Evolutionary conservation across 2,113 vertebrate genomes (phyloP), one percentile per base, ranked within the genome.

Genomic region (Menidia beryllina): DNA sequence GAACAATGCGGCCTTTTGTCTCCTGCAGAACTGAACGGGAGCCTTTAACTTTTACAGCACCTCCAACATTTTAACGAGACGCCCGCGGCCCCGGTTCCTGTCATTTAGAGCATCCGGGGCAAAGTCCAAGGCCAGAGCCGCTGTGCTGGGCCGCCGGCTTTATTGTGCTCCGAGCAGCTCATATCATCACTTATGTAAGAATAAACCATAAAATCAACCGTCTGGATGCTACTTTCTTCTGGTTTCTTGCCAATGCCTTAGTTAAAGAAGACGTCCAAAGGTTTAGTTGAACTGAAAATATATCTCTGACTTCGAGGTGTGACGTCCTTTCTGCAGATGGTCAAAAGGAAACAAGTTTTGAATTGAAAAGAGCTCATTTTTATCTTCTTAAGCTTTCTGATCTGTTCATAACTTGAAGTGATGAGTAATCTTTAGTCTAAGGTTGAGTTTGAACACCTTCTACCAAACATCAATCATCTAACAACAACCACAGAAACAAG

Each of bases 91-190:
- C 52, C 7, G 19, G 14, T 62, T 73, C 55, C 48, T 58, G 63
- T 63, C 47, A 20, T 48, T 50, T 17, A 51, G 20, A 34, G 34
- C 5, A 4, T 54, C 54, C 10, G 55, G 25, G 62, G 45, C 75
- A 87, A 81, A 87, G 88, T 87, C 81, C 84, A 58, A 71, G 52
- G 72, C 56, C 49, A 66, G 36, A 30, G 59, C 39, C 3, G 47
- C 4, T 49, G 12, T 13, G 26, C 27, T 12, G 51, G 65, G 54
- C 57, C 15, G 3, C 52, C 21, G 6, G 5, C 56, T 45, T 20
- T 64, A 5, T 39, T 34, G 59, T 0, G 5, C 43, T 45, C 51
- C 21, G 56, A 20, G 9, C 6, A n/a, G 50, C 7, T 3, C 36
- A 5, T 12, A 48, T 21, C 9, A 23, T 36, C 30, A 43, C 41